Base-by-base conservation (phyloP, 2,113 vertebrate genomes). In the Rhinolophus ferrumequinum region DNA sequence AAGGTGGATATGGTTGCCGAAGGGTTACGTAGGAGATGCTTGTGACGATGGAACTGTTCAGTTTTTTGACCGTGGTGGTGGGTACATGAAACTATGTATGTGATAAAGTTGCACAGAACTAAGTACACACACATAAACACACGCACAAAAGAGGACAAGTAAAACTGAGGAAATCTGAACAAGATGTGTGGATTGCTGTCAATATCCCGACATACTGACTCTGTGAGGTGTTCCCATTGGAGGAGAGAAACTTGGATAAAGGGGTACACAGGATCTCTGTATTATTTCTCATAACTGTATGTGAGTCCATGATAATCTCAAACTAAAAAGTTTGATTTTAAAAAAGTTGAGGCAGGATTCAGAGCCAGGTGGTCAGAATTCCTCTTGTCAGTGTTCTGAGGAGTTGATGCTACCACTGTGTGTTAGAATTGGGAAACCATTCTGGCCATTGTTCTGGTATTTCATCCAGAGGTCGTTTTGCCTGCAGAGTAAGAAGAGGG, bases 81-180 rank as follows among this genome's bases (percentile, higher is more conserved):
- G 26, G 50, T 33, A 16, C 5, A 1, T 44, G 89, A 56, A 86
- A n/a, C 58, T 44, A 0, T 4, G 0, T 33, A 11, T 6, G 10
- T 87, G 41, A 70, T 47, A 47, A 41, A 35, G 22, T 41, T 22
- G 18, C 41, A 8, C 22, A 38, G 92, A 87, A 38, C 19, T 30
- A 50, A 76, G 15, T 26, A 3, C 21, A 52, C 13, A 14, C 2
- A 24, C n/a, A 30, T 2, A 30, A 8, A 6, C 9, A 44, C 60
- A 3, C 8, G 18, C n/a, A 15, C 12, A 50, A 4, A 52, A 13
- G 33, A 38, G 15, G 15, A 8, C 8, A 24, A 16, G 30, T 54
- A 66, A 91, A 38, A 80, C 9, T 0, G 33, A 73, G 33, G 67
- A 30, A 8, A 22, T 28, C 24, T 8, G 60, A 90, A 54, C 58